These are phyloP conservation scores for Zaprionus davidi DNA, from an alignment of 1,140 invertebrate genomes.

Conservation along the genomic window DNA sequence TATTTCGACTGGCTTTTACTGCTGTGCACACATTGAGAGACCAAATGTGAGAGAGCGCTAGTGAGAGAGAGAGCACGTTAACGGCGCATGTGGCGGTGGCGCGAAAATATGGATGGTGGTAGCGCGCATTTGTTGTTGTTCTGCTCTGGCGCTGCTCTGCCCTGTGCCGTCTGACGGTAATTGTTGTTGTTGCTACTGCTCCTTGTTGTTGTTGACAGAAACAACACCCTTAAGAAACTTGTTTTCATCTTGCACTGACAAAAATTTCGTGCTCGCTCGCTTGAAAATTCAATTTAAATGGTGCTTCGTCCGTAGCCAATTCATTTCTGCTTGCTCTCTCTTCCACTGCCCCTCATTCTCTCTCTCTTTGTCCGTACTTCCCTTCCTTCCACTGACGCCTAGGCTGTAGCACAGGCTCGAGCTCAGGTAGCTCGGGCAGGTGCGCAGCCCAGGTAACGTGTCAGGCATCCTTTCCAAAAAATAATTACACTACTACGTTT, in stretches of 20 bases:
- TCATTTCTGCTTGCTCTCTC: constrained; percentile 14
- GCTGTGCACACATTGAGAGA: constrained; percentile 23
- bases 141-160: constrained; percentile 8
- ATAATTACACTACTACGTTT: constrained; percentile 46
- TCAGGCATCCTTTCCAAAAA: constrained; percentile 52
- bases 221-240: constrained; percentile 74
- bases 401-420: not conserved
- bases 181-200: constrained; percentile 22
- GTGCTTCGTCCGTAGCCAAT: constrained; percentile 42
- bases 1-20: not conserved
- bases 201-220: constrained; percentile 34
- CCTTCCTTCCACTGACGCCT: constrained; percentile 20
- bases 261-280: constrained; percentile 50
- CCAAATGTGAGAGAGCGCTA: constrained; percentile 26
- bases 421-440: constrained; percentile 61
- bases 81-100: constrained; percentile 70
- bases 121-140: constrained; percentile 55
- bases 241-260: constrained; percentile 70
- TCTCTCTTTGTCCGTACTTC: not conserved
- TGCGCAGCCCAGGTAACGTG: constrained; percentile 55
- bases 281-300: constrained; percentile 44
- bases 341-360: too few relatives aligned
- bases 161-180: not conserved
- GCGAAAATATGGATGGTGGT: constrained; percentile 67
- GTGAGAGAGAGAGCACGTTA: constrained; percentile 52